Conservation (phyloP, 2,888 invertebrate genomes). For the Trilocha varians region DNA sequence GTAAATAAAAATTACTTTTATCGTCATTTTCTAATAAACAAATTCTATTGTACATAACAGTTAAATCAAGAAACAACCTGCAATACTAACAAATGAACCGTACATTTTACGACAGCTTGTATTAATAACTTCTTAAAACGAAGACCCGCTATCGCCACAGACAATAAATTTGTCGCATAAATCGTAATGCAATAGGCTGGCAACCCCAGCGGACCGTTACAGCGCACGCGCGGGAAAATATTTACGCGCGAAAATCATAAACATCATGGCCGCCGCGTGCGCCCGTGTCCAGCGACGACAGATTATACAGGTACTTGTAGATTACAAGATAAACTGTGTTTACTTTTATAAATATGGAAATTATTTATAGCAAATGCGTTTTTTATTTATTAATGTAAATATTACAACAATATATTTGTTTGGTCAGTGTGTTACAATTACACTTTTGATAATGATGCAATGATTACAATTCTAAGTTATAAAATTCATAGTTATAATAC, state of each 20-base stretch:
- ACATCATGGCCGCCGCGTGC: conserved; percentile 22
- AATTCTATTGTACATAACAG: too few relatives aligned
- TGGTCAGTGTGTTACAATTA: too few relatives aligned
- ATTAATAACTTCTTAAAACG: conserved; percentile 8
- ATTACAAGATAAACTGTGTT: neutral
- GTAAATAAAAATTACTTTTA: too few relatives aligned
- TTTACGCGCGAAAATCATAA: conserved; percentile 57
- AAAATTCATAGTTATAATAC: too few relatives aligned
- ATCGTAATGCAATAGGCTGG: conserved; percentile 20
- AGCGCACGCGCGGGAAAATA: conserved; percentile 24
- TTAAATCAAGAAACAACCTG: too few relatives aligned
- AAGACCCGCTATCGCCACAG: conserved; percentile 2
- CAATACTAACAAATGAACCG: conserved; percentile 1
- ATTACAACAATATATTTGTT: too few relatives aligned
- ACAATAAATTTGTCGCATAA: conserved; percentile 35
- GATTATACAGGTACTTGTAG: neutral
- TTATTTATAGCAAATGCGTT: neutral
- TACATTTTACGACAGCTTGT: conserved; percentile 1
- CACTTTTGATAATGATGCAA: too few relatives aligned
- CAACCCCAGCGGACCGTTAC: conserved; percentile 15
- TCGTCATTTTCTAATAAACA: too few relatives aligned
- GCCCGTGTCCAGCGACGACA: conserved; percentile 10
- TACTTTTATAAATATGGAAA: neutral
- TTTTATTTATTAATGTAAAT: too few relatives aligned
- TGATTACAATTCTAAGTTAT: too few relatives aligned